Percentiles rank a stretch among this genome's conserved stretches.
phyloP scores from a whole-genome alignment of 2,797 vertebrate species.

The Semaprochilodus insignis region DNA sequence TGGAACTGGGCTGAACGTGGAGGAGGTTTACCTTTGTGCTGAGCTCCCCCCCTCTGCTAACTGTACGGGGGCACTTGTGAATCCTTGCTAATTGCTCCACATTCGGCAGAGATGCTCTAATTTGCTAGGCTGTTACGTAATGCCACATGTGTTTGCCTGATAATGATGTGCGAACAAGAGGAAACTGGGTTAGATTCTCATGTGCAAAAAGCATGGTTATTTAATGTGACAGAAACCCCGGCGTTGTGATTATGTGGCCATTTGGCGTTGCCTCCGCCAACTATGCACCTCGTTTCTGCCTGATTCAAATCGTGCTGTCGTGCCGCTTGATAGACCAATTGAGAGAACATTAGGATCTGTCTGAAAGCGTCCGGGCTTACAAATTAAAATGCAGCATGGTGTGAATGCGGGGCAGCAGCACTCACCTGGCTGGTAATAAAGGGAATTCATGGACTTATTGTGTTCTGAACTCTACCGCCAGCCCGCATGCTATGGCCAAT shows the following conservation, averaged over 20 bases:
- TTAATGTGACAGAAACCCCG: slow-evolving; percentile 25
- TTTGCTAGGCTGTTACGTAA: slow-evolving; percentile 38
- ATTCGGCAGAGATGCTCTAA: slow-evolving; percentile 41
- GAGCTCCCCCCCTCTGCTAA: not conserved
- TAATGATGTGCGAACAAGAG: slow-evolving; percentile 38
- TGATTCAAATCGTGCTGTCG: slow-evolving; percentile 1
- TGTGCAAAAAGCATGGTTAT: slow-evolving; percentile 8
- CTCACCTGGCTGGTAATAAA: slow-evolving; percentile 28
- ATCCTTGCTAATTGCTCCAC: slow-evolving; percentile 31
- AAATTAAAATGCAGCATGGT: slow-evolving; percentile 18
- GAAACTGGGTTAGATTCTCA: slow-evolving; percentile 40
- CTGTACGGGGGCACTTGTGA: slow-evolving; percentile 18
- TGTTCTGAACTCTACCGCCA: slow-evolving; percentile 1
- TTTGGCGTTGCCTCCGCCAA: slow-evolving; percentile 4
- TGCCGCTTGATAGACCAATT: slow-evolving; percentile 19
- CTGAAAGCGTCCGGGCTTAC: slow-evolving; percentile 36
- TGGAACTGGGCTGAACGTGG: not conserved
- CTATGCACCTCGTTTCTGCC: slow-evolving; percentile 6
- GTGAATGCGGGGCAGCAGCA: not conserved
- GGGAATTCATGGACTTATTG: slow-evolving; percentile 17
- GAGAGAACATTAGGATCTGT: slow-evolving; percentile 41
- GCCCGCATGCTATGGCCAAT: slow-evolving; percentile 6
- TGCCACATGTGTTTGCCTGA: slow-evolving; percentile 30
- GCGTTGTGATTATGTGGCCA: not conserved
- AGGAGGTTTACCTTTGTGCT: slow-evolving; percentile 18